These are phyloP conservation scores for Palythoa caribaeorum DNA, from an alignment of 92 coral and sea anemone species.

Conservation along the genomic window DNA sequence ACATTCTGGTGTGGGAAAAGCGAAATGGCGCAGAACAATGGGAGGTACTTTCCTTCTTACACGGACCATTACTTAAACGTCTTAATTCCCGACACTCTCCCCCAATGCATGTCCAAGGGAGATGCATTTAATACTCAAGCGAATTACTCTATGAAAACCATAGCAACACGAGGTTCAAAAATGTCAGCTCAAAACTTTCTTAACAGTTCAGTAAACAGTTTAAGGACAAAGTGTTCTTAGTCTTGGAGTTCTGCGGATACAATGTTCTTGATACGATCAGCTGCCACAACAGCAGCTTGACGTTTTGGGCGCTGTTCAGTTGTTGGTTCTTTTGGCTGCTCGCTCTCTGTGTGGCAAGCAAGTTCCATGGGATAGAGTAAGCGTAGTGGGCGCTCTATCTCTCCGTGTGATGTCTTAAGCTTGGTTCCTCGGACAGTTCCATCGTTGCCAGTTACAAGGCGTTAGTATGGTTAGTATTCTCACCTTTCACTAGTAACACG, in stretches of 20 bases:
- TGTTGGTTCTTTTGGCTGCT: neutral
- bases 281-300: neutral
- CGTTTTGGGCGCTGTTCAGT: slow-evolving; percentile 6
- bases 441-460: neutral
- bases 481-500: neutral
- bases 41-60: no score
- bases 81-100: slow-evolving; percentile 8
- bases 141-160: slow-evolving; percentile 3
- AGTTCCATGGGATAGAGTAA: slow-evolving; percentile 3
- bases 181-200: neutral
- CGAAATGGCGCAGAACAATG: no score
- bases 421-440: neutral
- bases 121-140: neutral
- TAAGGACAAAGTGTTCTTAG: neutral
- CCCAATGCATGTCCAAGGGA: slow-evolving; percentile 13
- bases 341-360: neutral
- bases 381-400: slow-evolving; percentile 13
- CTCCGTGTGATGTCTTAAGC: neutral
- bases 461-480: neutral
- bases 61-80: no score
- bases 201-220: neutral
- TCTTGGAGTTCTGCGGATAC: slow-evolving; percentile 1
- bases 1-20: no score
- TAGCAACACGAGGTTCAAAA: neutral
- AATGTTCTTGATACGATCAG: slow-evolving; percentile 2